phyloP scores from a whole-genome alignment of 2,888 invertebrate species.

The Drosophila robusta region DNA sequence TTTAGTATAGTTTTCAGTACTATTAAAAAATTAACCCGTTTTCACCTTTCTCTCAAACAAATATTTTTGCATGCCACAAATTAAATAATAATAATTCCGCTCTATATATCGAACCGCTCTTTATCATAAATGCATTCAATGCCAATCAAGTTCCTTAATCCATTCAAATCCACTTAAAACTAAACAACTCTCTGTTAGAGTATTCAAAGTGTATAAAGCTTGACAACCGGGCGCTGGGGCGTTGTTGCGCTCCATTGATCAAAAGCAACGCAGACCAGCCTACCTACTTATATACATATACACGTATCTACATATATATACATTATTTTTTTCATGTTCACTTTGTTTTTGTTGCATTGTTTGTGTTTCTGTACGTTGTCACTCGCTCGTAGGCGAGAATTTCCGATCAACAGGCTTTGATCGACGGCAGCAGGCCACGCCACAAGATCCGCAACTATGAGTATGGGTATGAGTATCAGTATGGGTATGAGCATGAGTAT shows the following conservation, averaged over 20 bases:
- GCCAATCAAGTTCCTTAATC: background rate
- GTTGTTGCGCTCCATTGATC: slow-evolving; percentile 59
- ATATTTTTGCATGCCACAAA: too few relatives aligned
- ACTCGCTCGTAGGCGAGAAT: slow-evolving; percentile 81
- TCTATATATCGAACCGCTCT: too few relatives aligned
- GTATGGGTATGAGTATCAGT: background rate
- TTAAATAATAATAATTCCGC: too few relatives aligned
- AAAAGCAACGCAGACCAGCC: slow-evolving; percentile 48
- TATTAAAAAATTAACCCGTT: too few relatives aligned
- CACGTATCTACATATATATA: slow-evolving; percentile 18
- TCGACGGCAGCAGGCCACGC: slow-evolving; percentile 75
- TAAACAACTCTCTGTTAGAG: slow-evolving; percentile 3
- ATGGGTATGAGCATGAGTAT: background rate
- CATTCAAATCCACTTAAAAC: background rate
- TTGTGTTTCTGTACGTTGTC: slow-evolving; percentile 64
- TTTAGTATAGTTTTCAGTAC: too few relatives aligned
- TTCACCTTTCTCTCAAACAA: too few relatives aligned
- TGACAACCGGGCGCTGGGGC: slow-evolving; percentile 39
- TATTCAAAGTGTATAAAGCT: slow-evolving; percentile 25
- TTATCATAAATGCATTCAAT: background rate
- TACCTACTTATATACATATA: slow-evolving; percentile 23
- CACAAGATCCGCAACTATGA: slow-evolving; percentile 32
- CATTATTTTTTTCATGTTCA: slow-evolving; percentile 40
- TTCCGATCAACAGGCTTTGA: slow-evolving; percentile 78
- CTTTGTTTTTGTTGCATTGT: slow-evolving; percentile 41